These are phyloP conservation scores for Harpagus bidentatus DNA, from an alignment of 2,113 vertebrate genomes.

Conservation along the genomic window DNA sequence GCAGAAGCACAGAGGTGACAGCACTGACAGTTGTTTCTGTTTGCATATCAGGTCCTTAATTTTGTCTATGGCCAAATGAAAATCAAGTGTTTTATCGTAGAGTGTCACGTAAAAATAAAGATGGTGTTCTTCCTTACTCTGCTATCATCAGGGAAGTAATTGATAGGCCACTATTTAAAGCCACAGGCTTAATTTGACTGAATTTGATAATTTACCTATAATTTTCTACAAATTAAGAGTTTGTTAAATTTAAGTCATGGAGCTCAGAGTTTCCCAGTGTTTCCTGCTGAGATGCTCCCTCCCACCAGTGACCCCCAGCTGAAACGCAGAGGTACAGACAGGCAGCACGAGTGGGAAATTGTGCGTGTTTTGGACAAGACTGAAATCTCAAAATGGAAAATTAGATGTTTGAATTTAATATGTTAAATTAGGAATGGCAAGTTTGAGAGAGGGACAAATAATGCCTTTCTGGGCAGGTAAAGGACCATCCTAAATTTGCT, in stretches of 20 bases:
- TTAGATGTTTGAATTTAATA: background rate
- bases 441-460: background rate
- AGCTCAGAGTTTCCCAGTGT: background rate
- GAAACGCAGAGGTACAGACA: rapidly evolving
- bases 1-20: background rate
- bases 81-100: background rate
- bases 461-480: background rate
- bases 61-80: background rate
- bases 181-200: background rate
- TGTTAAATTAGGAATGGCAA: background rate
- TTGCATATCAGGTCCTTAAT: background rate
- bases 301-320: background rate
- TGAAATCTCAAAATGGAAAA: background rate
- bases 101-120: background rate
- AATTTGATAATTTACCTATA: background rate
- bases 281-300: background rate
- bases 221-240: background rate
- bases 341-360: background rate
- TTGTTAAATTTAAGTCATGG: background rate
- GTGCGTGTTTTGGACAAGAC: rapidly evolving
- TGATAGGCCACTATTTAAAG: background rate
- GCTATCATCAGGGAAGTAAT: background rate
- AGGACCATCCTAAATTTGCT: background rate
- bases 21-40: background rate
- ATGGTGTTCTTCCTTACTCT: background rate